Evolutionary conservation across 2,797 vertebrate species (phyloP), one percentile per base, ranked within the genome.

Genomic region (Balearica regulorum): DNA sequence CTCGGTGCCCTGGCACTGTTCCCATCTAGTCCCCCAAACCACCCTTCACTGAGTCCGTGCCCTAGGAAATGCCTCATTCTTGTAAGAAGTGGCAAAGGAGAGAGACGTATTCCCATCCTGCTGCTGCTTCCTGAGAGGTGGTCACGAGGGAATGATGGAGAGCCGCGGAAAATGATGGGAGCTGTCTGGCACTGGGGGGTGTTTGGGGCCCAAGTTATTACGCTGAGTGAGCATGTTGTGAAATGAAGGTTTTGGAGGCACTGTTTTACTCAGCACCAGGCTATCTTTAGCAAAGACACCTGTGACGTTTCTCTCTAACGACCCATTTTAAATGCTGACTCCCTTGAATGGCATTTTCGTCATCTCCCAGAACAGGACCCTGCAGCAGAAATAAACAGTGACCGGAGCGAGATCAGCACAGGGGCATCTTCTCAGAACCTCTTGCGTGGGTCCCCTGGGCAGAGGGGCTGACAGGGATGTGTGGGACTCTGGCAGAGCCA

Each of bases 311-410:
- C n/a, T 81, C 44, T 66, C 71, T 8, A 76, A 73, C 31, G n/a
- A 92, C 94, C 84, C 94, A 83, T 82, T 92, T 92, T 84, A 95
- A 97, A 81, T 73, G 94, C 97, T 97, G 97, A 97, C 94, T 96
- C 44, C 49, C 64, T 75, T 11, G 19, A 91, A 60, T n/a, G 84
- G 41, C 93, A 51, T 83, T 82, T 81, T 97, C 86, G 33, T 96
- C 94, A 96, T 80, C 81, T 93, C 94, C 89, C 83, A 95, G 84
- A 91, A 93, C 62, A 91, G 62, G 92, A 91, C 76, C 57, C 55
- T 1, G 4, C n/a, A 1, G 0, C 76, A 37, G 51, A 66, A 82
- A 69, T 12, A 71, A 39, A 43, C 86, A 72, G 25, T 76, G 89
- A 78, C 66, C 5, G 6, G 46, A 68, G 41, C 0, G 10, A 64